Base-by-base conservation (phyloP, 2,113 vertebrate genomes). In the Cardinalis cardinalis region DNA sequence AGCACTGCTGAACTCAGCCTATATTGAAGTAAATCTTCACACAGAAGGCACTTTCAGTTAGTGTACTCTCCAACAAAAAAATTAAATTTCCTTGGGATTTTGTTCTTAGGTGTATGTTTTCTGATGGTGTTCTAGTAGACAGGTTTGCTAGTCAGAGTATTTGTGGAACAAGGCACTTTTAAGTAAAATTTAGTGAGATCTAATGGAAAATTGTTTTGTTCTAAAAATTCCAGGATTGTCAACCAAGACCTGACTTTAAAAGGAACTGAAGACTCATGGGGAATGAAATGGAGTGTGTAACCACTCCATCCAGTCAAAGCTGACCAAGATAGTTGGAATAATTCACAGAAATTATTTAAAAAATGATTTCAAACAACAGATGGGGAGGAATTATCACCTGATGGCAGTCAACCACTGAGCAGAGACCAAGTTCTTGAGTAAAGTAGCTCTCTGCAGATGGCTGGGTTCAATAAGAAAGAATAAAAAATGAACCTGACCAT, bases 281-380 rank as follows among this genome's bases (percentile, higher is more conserved):
- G 32, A 86, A 80, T 88, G 40, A 76, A 87, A 69, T 48, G 32
- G 83, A 91, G 26, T 41, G 66, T 2, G 2, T 53, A 60, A 78
- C 73, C 26, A 56, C 61, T 74, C 58, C 51, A 76, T 63, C 56
- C 61, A 75, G 29, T 70, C 46, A 52, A 61, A 87, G 29, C 40
- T 87, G 70, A 91, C 65, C 52, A 84, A 90, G 64, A 36, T 19
- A 68, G 26, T 81, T 93, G 65, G 66, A 81, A 63, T 87, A 36
- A 87, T 82, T 84, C 90, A 87, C 73, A 90, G 49, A 87, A 78
- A 72, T 82, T 1, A 92, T 87, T 84, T 78, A 95, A 74, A 74
- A 87, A 89, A 84, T 82, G 12, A 84, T 90, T 94, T 92, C 66
- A 44, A 75, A 82, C 84, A 91, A 83, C 56, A 88, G 84, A 79